A percentile compares a stretch with the other conserved stretches of the same genome.
phyloP scores from a whole-genome alignment of 2,797 vertebrate species.

The Arremon brunneinucha region DNA sequence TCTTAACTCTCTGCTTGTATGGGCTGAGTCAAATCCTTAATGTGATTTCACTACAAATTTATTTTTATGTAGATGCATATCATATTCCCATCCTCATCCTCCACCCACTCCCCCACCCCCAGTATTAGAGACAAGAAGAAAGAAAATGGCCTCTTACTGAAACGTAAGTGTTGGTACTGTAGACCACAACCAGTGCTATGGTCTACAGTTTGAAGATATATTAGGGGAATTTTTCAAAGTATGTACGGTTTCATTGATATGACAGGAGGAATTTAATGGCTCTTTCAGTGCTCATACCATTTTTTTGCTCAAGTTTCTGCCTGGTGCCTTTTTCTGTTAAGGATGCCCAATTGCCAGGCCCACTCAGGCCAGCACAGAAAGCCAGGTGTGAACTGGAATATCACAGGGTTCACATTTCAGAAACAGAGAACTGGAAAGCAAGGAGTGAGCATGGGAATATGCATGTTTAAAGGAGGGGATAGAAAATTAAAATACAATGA shows the following conservation, averaged over 20 bases:
- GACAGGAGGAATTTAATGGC: neutral
- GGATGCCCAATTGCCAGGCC: neutral
- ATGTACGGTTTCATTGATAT: neutral
- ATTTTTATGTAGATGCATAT: neutral
- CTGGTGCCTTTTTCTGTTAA: neutral
- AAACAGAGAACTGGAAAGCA: neutral
- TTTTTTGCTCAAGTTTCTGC: neutral
- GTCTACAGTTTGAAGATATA: neutral
- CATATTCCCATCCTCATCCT: neutral
- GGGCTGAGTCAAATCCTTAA: conserved; percentile 22
- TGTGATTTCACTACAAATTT: neutral
- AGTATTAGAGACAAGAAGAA: neutral
- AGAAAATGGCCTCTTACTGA: neutral
- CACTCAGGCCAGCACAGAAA: neutral
- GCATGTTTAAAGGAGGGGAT: too few relatives aligned
- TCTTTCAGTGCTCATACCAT: neutral
- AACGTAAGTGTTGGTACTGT: neutral
- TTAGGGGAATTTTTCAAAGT: neutral
- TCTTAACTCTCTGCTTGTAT: conserved; percentile 19
- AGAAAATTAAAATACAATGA: neutral
- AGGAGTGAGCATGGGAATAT: neutral
- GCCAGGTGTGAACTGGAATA: neutral
- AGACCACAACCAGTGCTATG: neutral
- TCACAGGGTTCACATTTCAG: neutral
- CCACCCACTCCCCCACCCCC: too few relatives aligned